Base-by-base conservation (phyloP, 2,888 invertebrate species). In the Caenorhabditis doughertyi region DNA sequence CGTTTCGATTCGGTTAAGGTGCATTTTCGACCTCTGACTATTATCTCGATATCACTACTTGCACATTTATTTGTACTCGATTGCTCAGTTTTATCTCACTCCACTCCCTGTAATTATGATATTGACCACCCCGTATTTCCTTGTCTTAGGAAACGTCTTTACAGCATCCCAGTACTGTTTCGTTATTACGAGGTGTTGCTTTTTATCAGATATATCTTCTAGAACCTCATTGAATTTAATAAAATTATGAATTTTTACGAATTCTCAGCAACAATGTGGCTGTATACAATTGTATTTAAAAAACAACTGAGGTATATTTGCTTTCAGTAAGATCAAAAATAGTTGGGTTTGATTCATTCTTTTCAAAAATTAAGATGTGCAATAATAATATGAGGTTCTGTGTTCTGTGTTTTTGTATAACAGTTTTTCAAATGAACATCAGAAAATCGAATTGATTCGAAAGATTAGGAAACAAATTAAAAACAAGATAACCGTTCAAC, bases 21-120 rank as follows among this genome's bases (percentile, higher is more conserved):
- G 56, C 64, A 56, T 74, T 65, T 62, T 64, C 18, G 29, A 35
- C 27, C 25, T 25, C 44, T 62, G 42, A 42, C n/a, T 39, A 60
- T 18, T 42, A 29, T 32, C 47, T 64, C 64, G 47, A 64, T 62
- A 39, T 62, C 60, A 35, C 51, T 44, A 64, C 29, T 60, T 55
- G 42, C 29, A 65, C 35, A 42, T 64, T 55, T 55, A 47, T 65
- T 74, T 74, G 72, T 72, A 62, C 72, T 62, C 27, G 62, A 60
- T 60, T 72, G 72, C 62, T 72, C 62, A 51, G 72, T 72, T 72
- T 72, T 72, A 72, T 60, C 71, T 49, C 35, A 32, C 23, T 5
- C 51, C 11, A 16, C 60, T 53, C 39, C 23, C 62, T 72, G 72
- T 72, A n/a, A n/a, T n/a, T n/a, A n/a, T n/a, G n/a, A n/a, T n/a